phyloP scores from a whole-genome alignment of 2,797 vertebrate species.

The Danio aesculapii region DNA sequence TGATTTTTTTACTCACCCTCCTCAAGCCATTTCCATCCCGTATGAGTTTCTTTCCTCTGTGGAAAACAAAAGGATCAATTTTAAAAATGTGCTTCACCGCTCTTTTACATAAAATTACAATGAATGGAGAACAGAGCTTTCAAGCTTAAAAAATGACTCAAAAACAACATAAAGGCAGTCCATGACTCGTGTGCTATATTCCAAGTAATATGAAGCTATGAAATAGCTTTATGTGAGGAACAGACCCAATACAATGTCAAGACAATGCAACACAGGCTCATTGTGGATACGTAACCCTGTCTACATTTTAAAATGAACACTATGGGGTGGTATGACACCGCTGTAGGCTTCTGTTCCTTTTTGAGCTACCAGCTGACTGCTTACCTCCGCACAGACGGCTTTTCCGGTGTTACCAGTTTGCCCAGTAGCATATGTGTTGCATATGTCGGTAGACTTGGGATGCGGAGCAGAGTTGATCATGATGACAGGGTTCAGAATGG shows the following conservation, averaged over 20 bases:
- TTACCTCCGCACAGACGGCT: too few relatives aligned
- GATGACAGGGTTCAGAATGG: too few relatives aligned
- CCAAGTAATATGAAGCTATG: constrained; percentile 12
- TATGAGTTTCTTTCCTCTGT: not conserved
- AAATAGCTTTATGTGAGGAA: constrained; percentile 25
- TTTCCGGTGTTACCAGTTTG: too few relatives aligned
- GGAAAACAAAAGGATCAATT: constrained; percentile 19
- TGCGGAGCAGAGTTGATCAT: too few relatives aligned
- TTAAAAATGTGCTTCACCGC: not conserved
- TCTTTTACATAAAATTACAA: constrained; percentile 3
- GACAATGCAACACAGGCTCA: too few relatives aligned
- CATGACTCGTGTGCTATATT: not conserved
- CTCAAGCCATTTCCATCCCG: not conserved
- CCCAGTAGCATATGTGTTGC: too few relatives aligned
- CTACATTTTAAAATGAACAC: too few relatives aligned
- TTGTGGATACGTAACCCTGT: too few relatives aligned
- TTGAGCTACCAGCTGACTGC: too few relatives aligned
- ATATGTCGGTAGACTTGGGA: too few relatives aligned
- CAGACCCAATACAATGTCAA: not conserved
- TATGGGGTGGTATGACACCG: too few relatives aligned
- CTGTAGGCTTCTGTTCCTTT: too few relatives aligned
- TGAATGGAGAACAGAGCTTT: not conserved
- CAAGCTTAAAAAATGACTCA: not conserved
- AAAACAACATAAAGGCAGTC: not conserved
- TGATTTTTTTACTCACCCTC: constrained; percentile 10